Conservation (phyloP, 1,140 invertebrate species). For the Lethrus apterus region DNA sequence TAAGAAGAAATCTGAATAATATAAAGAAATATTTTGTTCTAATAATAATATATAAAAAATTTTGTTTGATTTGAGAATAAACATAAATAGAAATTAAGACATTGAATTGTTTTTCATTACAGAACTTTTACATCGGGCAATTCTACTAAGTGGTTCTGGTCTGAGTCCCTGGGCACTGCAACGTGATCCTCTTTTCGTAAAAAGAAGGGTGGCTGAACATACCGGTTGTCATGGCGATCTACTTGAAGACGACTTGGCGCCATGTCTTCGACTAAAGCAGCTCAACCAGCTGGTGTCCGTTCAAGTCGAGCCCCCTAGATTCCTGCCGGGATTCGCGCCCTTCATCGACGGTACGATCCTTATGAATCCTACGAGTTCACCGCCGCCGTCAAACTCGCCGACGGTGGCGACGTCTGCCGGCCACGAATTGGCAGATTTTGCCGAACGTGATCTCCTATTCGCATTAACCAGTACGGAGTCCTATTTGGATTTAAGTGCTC, state of each 20-base stretch:
- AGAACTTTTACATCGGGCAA: slow-evolving; percentile 84
- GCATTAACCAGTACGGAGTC: slow-evolving; percentile 64
- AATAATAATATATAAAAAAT: no score
- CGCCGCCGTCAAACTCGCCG: slow-evolving; percentile 25
- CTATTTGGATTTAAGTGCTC: slow-evolving; percentile 66
- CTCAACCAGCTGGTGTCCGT: slow-evolving; percentile 62
- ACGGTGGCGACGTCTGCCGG: slow-evolving; percentile 54
- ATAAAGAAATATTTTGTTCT: no score
- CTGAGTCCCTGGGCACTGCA: slow-evolving; percentile 91
- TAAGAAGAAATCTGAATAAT: no score
- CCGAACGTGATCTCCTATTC: slow-evolving; percentile 69
- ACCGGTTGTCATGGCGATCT: slow-evolving; percentile 71
- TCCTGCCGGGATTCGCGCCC: slow-evolving; percentile 81
- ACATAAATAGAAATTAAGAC: no score
- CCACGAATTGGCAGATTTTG: slow-evolving; percentile 74
- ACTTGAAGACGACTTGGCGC: slow-evolving; percentile 70
- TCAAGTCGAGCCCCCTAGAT: slow-evolving; percentile 66
- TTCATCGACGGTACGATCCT: slow-evolving; percentile 81
- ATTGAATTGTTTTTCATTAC: slow-evolving; percentile 41
- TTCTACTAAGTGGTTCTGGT: slow-evolving; percentile 91
- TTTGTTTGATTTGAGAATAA: no score
- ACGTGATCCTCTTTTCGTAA: slow-evolving; percentile 73
- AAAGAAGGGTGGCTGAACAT: slow-evolving; percentile 69
- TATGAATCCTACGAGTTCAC: slow-evolving; percentile 45
- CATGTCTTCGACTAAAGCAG: slow-evolving; percentile 69